A percentile compares a stretch with the other conserved stretches of the same genome.
These are phyloP conservation scores for Pseudococcus longispinus DNA, from an alignment of 2,888 invertebrate species.

Conservation along the genomic window DNA sequence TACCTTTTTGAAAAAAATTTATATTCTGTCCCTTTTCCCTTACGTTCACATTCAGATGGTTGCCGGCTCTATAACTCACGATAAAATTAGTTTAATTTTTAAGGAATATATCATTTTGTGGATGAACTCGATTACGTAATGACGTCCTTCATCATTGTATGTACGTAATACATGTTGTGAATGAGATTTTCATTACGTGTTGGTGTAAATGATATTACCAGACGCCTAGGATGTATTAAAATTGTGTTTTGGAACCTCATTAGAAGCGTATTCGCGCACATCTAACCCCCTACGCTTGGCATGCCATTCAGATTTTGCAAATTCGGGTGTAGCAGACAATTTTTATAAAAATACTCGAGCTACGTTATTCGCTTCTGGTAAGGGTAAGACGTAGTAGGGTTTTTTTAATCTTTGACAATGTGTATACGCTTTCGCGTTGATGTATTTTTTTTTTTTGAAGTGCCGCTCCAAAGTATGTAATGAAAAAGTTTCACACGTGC, in stretches of 20 bases:
- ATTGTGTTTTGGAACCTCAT: neutral
- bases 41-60: neutral
- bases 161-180: neutral
- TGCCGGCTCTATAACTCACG: neutral
- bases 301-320: neutral
- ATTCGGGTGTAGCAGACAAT: neutral
- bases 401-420: neutral
- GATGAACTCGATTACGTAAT: neutral
- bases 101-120: neutral
- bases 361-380: conserved; percentile 15
- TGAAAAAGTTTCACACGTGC: neutral
- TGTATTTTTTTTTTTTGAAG: conserved; percentile 1
- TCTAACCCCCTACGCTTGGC: conserved; percentile 17
- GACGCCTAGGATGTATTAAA: neutral
- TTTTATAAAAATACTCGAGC: neutral
- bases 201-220: neutral
- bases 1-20: too few relatives aligned
- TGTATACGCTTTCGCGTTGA: neutral
- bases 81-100: conserved; percentile 4
- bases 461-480: neutral
- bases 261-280: conserved; percentile 31
- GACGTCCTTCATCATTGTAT: neutral
- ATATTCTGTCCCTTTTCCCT: too few relatives aligned
- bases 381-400: neutral
- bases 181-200: neutral